Conservation (phyloP, 2,113 vertebrate genomes). For the Genyomyrus donnyi region DNA sequence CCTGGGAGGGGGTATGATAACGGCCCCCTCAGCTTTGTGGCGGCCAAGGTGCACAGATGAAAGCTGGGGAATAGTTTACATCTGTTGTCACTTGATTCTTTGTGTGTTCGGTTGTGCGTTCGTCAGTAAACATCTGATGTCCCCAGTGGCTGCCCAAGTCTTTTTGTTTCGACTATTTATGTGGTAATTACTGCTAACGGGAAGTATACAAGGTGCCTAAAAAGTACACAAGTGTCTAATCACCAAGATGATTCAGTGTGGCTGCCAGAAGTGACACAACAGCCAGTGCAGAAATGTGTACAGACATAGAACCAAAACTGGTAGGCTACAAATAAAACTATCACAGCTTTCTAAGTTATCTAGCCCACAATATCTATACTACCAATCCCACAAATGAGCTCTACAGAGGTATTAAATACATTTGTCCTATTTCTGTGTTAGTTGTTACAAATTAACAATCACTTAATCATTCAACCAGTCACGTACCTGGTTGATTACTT, state of each 20-base stretch:
- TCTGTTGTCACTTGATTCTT: background rate
- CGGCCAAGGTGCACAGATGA: slow-evolving; percentile 75
- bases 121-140: background rate
- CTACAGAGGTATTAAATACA: background rate
- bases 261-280: background rate
- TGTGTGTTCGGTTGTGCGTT: background rate
- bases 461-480: background rate
- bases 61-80: slow-evolving; percentile 48
- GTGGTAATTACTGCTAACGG: background rate
- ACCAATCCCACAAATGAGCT: background rate
- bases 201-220: background rate
- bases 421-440: background rate
- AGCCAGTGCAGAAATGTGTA: background rate
- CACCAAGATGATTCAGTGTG: background rate
- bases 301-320: background rate
- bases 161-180: background rate
- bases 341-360: background rate
- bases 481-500: background rate
- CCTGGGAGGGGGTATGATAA: slow-evolving; percentile 81
- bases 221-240: background rate
- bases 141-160: background rate
- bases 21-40: slow-evolving; percentile 77
- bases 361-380: background rate
- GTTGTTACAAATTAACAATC: background rate
- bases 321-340: background rate